Percentiles rank a stretch among this genome's conserved stretches.
These are phyloP conservation scores for Indicator maculatus DNA, from an alignment of 2,113 vertebrate genomes.

Conservation along the genomic window DNA sequence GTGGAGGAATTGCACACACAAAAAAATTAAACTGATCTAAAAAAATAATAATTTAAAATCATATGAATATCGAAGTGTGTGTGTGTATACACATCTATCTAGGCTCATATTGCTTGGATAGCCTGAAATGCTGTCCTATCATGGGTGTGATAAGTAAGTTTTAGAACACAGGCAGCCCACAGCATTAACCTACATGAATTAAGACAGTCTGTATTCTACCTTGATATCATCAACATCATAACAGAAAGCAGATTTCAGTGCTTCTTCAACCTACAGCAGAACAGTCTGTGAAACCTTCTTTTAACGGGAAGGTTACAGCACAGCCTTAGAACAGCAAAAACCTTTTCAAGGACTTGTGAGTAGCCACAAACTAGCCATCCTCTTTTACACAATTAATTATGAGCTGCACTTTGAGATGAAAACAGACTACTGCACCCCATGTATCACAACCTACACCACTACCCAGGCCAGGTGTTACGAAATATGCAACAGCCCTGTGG, in stretches of 20 bases:
- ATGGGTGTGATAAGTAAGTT: neutral
- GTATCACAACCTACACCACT: conserved; percentile 1
- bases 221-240: neutral
- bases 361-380: neutral
- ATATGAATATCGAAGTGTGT: too few species aligned
- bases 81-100: too few species aligned
- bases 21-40: neutral
- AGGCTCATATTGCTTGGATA: neutral
- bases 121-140: neutral
- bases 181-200: neutral
- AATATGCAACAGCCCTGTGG: conserved; percentile 27
- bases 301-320: neutral
- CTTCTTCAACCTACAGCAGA: neutral
- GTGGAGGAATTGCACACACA: neutral
- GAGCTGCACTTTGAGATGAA: neutral
- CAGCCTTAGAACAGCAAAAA: neutral
- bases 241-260: neutral
- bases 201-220: neutral
- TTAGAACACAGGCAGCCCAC: neutral
- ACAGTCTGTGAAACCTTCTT: neutral
- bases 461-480: neutral
- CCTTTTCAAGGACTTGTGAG: neutral
- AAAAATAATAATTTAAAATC: neutral
- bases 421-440: neutral
- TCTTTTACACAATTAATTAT: conserved; percentile 22